Evolutionary conservation across 2,113 vertebrate genomes (phyloP).

Genomic region (Mirounga angustirostris): DNA sequence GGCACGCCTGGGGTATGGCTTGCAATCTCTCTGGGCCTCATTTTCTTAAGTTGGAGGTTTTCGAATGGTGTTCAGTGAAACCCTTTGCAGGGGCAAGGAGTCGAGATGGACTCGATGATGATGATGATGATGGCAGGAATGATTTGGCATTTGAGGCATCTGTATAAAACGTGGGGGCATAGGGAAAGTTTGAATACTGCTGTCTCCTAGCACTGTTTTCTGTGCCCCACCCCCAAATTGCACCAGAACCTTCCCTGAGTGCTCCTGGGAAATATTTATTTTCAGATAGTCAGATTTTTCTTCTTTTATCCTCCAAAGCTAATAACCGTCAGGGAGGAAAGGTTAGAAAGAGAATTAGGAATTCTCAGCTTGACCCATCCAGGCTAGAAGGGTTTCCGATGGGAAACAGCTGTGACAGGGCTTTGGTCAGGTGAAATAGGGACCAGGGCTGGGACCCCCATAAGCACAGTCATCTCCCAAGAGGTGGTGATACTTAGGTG

Average conservation of each 20-base stretch:
- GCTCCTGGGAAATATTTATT: neutral
- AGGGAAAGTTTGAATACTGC: neutral
- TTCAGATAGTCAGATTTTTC: neutral
- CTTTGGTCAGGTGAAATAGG: neutral
- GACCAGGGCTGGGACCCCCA: neutral
- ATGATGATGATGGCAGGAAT: neutral
- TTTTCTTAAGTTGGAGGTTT: constrained; percentile 50
- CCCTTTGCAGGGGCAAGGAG: neutral
- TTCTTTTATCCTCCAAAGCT: neutral
- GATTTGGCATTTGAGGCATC: neutral
- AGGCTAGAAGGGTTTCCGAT: neutral
- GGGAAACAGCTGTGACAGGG: neutral
- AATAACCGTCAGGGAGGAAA: neutral
- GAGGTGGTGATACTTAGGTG: neutral
- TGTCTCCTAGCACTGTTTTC: neutral
- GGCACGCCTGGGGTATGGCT: neutral
- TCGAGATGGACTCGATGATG: neutral
- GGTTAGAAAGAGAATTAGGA: neutral
- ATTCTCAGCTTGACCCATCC: neutral
- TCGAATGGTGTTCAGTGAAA: neutral
- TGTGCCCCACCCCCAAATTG: neutral
- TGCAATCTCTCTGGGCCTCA: neutral
- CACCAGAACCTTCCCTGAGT: neutral
- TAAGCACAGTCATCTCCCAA: neutral
- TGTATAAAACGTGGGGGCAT: neutral